Evolutionary conservation across 2,888 invertebrate species (phyloP), one percentile per base, ranked within the genome.

Genomic region (Dynastes grantii): DNA sequence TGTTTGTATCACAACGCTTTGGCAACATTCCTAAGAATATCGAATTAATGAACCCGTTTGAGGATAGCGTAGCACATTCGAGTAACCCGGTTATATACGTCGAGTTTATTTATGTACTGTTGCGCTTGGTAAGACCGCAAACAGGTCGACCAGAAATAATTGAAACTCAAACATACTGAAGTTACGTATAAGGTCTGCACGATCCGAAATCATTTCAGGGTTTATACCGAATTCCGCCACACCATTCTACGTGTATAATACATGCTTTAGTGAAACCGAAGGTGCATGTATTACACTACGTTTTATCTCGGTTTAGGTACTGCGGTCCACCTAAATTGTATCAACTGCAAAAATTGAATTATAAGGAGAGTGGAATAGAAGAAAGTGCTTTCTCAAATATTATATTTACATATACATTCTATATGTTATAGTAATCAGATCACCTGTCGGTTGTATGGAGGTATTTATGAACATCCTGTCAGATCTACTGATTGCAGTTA

Each of bases 81-180:
- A 68, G 29, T 51, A 68, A 13, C 29, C 27, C 68, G 29, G 29
- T 53, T 68, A 49, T 68, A 68, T n/a, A 68, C 51, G 22, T 68
- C 27, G 49, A 49, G 45, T 49, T 68, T 68, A 68, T 68, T 68
- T 68, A 32, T 68, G 68, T 51, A 68, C 27, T 68, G 29, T 68
- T 68, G 68, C 63, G 63, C 51, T 29, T 32, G 51, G 51, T 27
- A 51, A 53, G 68, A 68, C 68, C 68, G 68, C 68, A 68, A 51
- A 32, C 51, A 68, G 51, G 68, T 68, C 68, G 68, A 68, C 68
- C 27, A 68, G 68, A 68, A 68, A 68, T 68, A 68, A 68, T 68
- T 68, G 68, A 68, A 27, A 49, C 49, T 45, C 68, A 68, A 68
- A 68, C 68, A 68, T 68, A 68, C 68, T 49, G 68, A 68, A 68